These are phyloP conservation scores for Herpetotheres cachinnans DNA, from an alignment of 2,113 vertebrate species.

Conservation along the genomic window DNA sequence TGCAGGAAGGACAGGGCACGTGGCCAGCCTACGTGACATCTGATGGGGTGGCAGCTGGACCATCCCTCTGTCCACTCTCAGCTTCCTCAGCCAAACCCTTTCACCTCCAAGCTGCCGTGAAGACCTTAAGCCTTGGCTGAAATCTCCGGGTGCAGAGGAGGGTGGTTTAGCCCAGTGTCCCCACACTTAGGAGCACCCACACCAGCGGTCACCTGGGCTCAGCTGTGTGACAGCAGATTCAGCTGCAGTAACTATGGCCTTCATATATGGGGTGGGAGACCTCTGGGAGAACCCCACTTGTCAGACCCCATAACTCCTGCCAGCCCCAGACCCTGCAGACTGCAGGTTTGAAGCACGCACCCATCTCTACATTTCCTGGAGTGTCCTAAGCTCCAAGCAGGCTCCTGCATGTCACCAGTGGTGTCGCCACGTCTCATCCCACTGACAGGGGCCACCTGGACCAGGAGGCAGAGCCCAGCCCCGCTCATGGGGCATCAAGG, in stretches of 20 bases:
- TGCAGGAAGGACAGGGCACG: background rate
- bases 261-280: accelerated
- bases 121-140: background rate
- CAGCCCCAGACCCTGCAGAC: background rate
- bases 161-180: background rate
- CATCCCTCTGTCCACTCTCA: accelerated
- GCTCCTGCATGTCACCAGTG: background rate
- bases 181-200: background rate
- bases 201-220: background rate
- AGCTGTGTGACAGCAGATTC: background rate
- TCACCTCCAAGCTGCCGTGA: background rate
- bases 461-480: background rate
- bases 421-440: background rate
- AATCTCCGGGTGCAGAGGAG: background rate
- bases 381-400: background rate
- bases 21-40: background rate
- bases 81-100: background rate
- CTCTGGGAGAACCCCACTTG: background rate
- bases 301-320: background rate
- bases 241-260: background rate
- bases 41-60: background rate
- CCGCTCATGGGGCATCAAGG: background rate
- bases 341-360: background rate
- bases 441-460: background rate
- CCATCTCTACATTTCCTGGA: accelerated